These are phyloP conservation scores for Dinoponera quadriceps DNA, from an alignment of 1,140 invertebrate genomes.

Conservation along the genomic window DNA sequence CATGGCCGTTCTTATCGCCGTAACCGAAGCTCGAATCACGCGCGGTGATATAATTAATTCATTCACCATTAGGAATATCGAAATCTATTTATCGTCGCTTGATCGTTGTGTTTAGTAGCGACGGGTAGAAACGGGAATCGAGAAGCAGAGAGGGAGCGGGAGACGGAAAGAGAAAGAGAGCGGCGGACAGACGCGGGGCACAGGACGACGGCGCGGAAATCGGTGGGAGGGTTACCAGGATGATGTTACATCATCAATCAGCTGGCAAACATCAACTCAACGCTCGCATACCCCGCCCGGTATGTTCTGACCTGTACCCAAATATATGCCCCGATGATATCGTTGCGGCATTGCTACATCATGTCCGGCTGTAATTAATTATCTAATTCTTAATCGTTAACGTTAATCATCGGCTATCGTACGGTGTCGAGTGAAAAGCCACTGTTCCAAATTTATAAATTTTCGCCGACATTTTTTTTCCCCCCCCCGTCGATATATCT, in stretches of 20 bases:
- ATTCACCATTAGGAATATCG: slow-evolving; percentile 61
- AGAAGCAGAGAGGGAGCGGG: slow-evolving; percentile 34
- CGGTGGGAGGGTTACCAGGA: slow-evolving; percentile 73
- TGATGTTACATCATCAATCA: slow-evolving; percentile 85
- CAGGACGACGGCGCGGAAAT: slow-evolving; percentile 70
- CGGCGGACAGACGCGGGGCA: slow-evolving; percentile 30
- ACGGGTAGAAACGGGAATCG: slow-evolving; percentile 39
- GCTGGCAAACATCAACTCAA: slow-evolving; percentile 85
- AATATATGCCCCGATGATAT: slow-evolving; percentile 83
- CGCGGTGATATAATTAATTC: slow-evolving; percentile 56
- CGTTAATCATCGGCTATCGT: slow-evolving; percentile 41
- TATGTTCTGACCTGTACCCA: slow-evolving; percentile 78
- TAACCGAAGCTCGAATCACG: slow-evolving; percentile 21
- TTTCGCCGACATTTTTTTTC: slow-evolving; percentile 2
- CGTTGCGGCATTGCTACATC: slow-evolving; percentile 81
- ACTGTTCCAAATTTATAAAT: not conserved
- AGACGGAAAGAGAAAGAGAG: slow-evolving; percentile 53
- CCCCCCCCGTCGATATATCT: slow-evolving; percentile 14
- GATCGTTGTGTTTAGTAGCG: slow-evolving; percentile 56
- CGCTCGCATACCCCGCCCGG: slow-evolving; percentile 79
- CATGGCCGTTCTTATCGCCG: not conserved
- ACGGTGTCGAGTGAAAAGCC: not conserved
- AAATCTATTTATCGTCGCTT: slow-evolving; percentile 66
- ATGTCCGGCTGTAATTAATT: slow-evolving; percentile 79
- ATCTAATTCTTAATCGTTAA: slow-evolving; percentile 74